A percentile compares a stretch with the other conserved stretches of the same genome.
Conservation (phyloP, 1,140 invertebrate genomes). For the Apis mellifera region DNA sequence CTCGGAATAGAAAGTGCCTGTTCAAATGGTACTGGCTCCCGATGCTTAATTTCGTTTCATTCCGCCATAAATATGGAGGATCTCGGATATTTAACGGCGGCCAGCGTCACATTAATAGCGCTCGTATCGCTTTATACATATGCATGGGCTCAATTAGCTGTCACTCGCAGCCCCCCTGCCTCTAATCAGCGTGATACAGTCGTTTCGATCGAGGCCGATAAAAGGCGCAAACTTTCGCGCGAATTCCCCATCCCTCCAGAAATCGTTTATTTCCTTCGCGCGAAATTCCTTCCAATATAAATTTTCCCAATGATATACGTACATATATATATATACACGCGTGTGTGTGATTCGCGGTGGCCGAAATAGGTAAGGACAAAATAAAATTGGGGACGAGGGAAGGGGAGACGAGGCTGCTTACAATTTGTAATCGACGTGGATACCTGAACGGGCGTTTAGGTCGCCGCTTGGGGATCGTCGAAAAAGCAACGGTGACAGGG, state of each 20-base stretch:
- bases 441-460: constrained; percentile 68
- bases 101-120: constrained; percentile 27
- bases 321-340: not conserved
- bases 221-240: not conserved
- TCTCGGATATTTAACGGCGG: constrained; percentile 31
- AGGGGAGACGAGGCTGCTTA: constrained; percentile 62
- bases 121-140: constrained; percentile 42
- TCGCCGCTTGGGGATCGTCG: constrained; percentile 61
- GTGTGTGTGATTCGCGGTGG: no score
- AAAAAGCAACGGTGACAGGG: constrained; percentile 59
- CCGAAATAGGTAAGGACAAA: not conserved
- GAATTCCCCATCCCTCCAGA: not conserved
- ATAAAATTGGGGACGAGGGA: not conserved
- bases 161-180: constrained; percentile 14
- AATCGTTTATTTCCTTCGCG: no score
- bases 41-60: constrained; percentile 14
- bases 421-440: constrained; percentile 75
- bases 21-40: not conserved
- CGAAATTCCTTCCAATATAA: no score
- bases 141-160: constrained; percentile 38
- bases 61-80: constrained; percentile 27
- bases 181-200: constrained; percentile 9
- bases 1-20: no score
- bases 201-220: not conserved
- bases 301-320: no score